Percentiles rank a stretch among this genome's conserved stretches.
These are phyloP conservation scores for Aegithalos caudatus DNA, from an alignment of 2,113 vertebrate species.

Conservation along the genomic window DNA sequence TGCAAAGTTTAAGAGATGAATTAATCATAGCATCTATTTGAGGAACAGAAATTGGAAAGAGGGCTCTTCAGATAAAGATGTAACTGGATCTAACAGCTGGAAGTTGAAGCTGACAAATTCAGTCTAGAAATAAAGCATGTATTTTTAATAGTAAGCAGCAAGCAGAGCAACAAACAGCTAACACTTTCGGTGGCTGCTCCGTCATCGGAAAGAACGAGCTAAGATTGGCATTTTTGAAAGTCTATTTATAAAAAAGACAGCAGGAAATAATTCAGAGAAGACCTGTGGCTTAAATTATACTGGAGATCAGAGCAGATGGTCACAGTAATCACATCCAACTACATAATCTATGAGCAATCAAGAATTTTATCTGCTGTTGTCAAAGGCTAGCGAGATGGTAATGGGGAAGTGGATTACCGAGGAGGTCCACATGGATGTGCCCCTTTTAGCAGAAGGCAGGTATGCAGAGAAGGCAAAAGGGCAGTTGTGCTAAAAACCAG, in stretches of 20 bases:
- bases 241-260: constrained; percentile 37
- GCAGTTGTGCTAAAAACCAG: not conserved
- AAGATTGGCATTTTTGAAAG: constrained; percentile 30
- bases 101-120: constrained; percentile 37
- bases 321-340: constrained; percentile 3
- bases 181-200: constrained; percentile 1
- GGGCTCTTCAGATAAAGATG: constrained; percentile 29
- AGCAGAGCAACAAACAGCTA: constrained; percentile 2
- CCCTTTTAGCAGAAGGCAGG: not conserved
- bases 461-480: not conserved
- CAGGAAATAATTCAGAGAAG: constrained; percentile 49
- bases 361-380: not conserved
- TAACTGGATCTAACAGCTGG: constrained; percentile 51
- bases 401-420: not conserved
- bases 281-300: constrained; percentile 3
- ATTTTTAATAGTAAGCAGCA: constrained; percentile 51
- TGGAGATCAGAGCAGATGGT: constrained; percentile 34
- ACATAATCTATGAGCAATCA: constrained; percentile 16
- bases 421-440: accelerated
- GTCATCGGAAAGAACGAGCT: not conserved
- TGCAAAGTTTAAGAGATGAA: not conserved
- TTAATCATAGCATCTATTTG: constrained; percentile 41
- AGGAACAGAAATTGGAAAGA: constrained; percentile 40
- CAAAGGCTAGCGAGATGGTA: not conserved
- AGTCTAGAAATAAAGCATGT: constrained; percentile 41